phyloP scores from a whole-genome alignment of 2,888 invertebrate genomes.

The Metopia argyrocephala region DNA sequence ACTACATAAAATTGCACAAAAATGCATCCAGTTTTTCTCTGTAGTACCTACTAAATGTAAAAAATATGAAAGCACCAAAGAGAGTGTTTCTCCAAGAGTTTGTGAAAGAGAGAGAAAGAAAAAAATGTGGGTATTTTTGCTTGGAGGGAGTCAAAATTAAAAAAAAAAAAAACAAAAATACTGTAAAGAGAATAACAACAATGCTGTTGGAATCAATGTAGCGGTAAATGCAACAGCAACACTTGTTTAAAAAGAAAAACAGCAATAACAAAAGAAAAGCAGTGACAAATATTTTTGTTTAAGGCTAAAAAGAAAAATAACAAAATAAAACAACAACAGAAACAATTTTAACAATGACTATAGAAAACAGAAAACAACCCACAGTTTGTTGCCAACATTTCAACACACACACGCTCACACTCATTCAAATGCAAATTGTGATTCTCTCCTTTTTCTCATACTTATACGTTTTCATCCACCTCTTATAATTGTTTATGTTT shows the following conservation, averaged over 20 bases:
- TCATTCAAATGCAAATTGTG: slow-evolving; percentile 1
- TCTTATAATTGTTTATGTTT: not conserved
- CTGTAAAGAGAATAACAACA: slow-evolving; percentile 50
- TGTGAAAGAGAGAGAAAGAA: not conserved
- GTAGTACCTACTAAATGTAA: not conserved
- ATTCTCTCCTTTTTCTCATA: slow-evolving; percentile 7
- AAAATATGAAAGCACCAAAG: not conserved
- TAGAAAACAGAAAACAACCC: slow-evolving; percentile 58
- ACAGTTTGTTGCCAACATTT: slow-evolving; percentile 56
- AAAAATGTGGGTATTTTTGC: not conserved
- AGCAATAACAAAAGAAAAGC: slow-evolving; percentile 20
- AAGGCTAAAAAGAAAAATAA: slow-evolving; percentile 38
- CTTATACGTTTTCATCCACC: not conserved
- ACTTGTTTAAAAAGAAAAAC: slow-evolving; percentile 20
- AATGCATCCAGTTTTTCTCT: slow-evolving; percentile 53
- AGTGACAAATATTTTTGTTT: not conserved
- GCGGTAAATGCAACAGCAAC: slow-evolving; percentile 69
- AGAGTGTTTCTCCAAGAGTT: not conserved
- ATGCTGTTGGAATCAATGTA: slow-evolving; percentile 67
- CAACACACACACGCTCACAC: not conserved
- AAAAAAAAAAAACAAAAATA: too few relatives aligned
- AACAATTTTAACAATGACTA: too few relatives aligned
- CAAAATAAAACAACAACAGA: slow-evolving; percentile 5
- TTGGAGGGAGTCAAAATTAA: too few relatives aligned
- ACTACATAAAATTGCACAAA: not conserved